A percentile compares a stretch with the other conserved stretches of the same genome.
These are phyloP conservation scores for Bhutanitis thaidina DNA, from an alignment of 2,888 invertebrate species.

Conservation along the genomic window DNA sequence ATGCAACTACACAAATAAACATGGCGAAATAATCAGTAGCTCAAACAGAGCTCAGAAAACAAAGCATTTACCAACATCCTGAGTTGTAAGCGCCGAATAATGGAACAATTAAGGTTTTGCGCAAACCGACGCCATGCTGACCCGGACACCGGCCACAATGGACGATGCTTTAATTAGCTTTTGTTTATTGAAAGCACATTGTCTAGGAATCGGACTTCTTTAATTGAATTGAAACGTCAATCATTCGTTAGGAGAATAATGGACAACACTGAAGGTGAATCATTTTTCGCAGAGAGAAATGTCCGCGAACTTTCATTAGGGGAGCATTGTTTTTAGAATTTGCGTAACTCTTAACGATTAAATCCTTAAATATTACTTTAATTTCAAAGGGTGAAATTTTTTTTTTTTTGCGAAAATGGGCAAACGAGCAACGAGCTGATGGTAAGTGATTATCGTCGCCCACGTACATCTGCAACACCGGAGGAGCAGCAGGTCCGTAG, in stretches of 20 bases:
- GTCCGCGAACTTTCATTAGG: too few relatives aligned
- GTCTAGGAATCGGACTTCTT: slow-evolving; percentile 9
- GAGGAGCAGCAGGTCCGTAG: too few relatives aligned
- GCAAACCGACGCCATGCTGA: neutral
- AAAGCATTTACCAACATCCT: slow-evolving; percentile 31
- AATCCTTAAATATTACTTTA: too few relatives aligned
- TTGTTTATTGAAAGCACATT: slow-evolving; percentile 13
- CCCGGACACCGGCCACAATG: slow-evolving; percentile 17
- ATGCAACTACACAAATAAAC: neutral
- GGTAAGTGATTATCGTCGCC: too few relatives aligned
- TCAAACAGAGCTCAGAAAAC: slow-evolving; percentile 18
- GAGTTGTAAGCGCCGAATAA: slow-evolving; percentile 26
- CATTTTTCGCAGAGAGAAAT: too few relatives aligned
- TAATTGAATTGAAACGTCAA: neutral
- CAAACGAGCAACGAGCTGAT: too few relatives aligned
- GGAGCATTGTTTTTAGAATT: too few relatives aligned
- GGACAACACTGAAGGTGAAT: too few relatives aligned
- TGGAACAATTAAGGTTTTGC: slow-evolving; percentile 28
- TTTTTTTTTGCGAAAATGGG: too few relatives aligned
- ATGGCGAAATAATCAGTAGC: neutral
- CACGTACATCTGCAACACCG: too few relatives aligned
- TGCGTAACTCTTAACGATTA: too few relatives aligned
- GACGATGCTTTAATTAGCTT: slow-evolving; percentile 25
- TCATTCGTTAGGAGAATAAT: neutral
- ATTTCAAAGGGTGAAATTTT: too few relatives aligned